Base-by-base conservation (phyloP, 2,113 vertebrate species). In the Phoenicopterus ruber region DNA sequence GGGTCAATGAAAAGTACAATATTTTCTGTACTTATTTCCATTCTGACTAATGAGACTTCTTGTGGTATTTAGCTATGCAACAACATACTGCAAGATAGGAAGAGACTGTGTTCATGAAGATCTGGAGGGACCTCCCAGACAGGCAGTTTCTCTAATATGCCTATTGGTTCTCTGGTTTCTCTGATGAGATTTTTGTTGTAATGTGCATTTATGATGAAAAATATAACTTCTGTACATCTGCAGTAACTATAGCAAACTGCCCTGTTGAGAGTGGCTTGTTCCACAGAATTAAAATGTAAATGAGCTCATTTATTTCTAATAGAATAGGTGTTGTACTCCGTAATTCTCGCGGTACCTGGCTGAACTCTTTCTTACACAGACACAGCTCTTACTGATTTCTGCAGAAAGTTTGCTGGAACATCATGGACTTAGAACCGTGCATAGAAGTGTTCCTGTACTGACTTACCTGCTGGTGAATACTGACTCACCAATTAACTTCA, bases 171-270 rank as follows among this genome's bases (percentile, higher is more conserved):
- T 94, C 63, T 82, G 36, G 22, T 85, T 92, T 76, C 84, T 94
- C 70, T 84, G 83, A 86, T 87, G 93, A 87, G 88, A 77, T 77
- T 86, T 89, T 55, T 94, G 26, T 69, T 85, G 57, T 90, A 93
- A 92, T 93, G 73, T 76, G 65, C 80, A 22, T 97, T 94, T 97
- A 66, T 85, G 93, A 91, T 93, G 83, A 89, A 96, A 95, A 95
- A 89, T 57, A 73, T 73, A 92, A 79, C 70, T 95, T 95, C 70
- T 82, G 49, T 77, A 82, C 38, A 70, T 89, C 77, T 95, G 85
- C 70, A 69, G 66, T 92, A 93, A 93, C 66, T 89, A 86, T 57
- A 85, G 54, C 34, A 95, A 97, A 97, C 78, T 94, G 81, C 88
- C 20, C 86, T 96, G 67, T 87, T 87, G 88, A 91, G 89, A 93